phyloP scores from a whole-genome alignment of 1,140 invertebrate genomes.

The Drosophila tani region DNA sequence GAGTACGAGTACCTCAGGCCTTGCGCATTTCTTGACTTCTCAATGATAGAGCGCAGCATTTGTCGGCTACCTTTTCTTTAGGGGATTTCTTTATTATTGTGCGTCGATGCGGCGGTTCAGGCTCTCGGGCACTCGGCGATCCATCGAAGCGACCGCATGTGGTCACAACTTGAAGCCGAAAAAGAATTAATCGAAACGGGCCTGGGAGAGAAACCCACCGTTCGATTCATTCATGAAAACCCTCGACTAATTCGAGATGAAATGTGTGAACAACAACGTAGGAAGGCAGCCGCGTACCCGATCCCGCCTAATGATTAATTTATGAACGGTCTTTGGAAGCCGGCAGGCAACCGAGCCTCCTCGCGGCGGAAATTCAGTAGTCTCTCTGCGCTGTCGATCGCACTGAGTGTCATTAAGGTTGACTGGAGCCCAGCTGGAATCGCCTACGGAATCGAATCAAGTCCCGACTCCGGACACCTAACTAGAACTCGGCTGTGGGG shows the following conservation, averaged over 20 bases:
- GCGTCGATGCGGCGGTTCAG: conserved; percentile 26
- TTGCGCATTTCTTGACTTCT: conserved; percentile 78
- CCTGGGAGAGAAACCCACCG: conserved; percentile 26
- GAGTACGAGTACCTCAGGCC: conserved; percentile 32
- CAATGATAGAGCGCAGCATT: conserved; percentile 62
- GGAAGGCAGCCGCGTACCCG: conserved; percentile 16
- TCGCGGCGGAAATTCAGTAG: conserved; percentile 66
- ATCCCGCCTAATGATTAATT: conserved; percentile 74
- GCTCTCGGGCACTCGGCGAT: conserved; percentile 13
- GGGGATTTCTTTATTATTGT: conserved; percentile 75
- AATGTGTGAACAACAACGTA: conserved; percentile 77
- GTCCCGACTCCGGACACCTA: conserved; percentile 18
- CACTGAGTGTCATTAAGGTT: conserved; percentile 77
- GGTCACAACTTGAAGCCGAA: conserved; percentile 39
- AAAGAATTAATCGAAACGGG: conserved; percentile 40
- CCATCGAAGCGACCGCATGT: conserved; percentile 65
- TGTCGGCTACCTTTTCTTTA: conserved; percentile 56
- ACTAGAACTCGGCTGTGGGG: conserved; percentile 43
- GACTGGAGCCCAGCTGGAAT: conserved; percentile 73
- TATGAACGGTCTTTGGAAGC: conserved; percentile 51
- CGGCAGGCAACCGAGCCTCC: neutral
- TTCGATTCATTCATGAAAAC: conserved; percentile 72
- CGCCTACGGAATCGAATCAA: conserved; percentile 6
- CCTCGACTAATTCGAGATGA: conserved; percentile 76
- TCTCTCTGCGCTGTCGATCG: conserved; percentile 70